Evolutionary conservation across 1,140 invertebrate genomes (phyloP).

Genomic region (Cyclina sinensis): DNA sequence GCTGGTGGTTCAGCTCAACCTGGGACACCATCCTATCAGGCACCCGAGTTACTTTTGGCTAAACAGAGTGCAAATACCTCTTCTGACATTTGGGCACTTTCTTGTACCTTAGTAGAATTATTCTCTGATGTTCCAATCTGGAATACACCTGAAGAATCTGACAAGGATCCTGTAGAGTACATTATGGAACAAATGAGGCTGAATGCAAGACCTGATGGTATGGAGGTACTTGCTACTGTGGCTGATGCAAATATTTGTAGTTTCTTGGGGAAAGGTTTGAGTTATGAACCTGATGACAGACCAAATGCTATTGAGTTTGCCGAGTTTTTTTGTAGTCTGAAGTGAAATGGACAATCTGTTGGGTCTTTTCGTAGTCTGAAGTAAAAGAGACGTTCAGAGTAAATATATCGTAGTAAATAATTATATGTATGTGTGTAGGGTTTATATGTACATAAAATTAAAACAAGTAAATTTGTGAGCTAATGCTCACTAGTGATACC

Average conservation of each 20-base stretch:
- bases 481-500: too few species aligned
- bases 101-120: constrained; percentile 37
- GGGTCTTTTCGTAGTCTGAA: neutral
- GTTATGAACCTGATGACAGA: neutral
- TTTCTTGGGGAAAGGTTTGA: neutral
- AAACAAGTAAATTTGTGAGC: too few species aligned
- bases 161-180: constrained; percentile 21
- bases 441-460: too few species aligned
- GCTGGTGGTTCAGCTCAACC: constrained; percentile 29
- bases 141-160: neutral
- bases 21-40: constrained; percentile 61
- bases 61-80: constrained; percentile 17
- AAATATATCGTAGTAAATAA: too few species aligned
- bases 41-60: constrained; percentile 33
- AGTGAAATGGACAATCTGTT: too few species aligned
- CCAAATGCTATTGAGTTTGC: neutral
- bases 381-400: too few species aligned
- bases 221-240: neutral
- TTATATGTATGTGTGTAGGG: too few species aligned
- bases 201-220: neutral
- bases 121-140: constrained; percentile 27
- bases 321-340: neutral
- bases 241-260: neutral
- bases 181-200: neutral
- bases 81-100: constrained; percentile 37